Evolutionary conservation across 2,888 invertebrate genomes (phyloP).

Genomic region (Urechis unicinctus): DNA sequence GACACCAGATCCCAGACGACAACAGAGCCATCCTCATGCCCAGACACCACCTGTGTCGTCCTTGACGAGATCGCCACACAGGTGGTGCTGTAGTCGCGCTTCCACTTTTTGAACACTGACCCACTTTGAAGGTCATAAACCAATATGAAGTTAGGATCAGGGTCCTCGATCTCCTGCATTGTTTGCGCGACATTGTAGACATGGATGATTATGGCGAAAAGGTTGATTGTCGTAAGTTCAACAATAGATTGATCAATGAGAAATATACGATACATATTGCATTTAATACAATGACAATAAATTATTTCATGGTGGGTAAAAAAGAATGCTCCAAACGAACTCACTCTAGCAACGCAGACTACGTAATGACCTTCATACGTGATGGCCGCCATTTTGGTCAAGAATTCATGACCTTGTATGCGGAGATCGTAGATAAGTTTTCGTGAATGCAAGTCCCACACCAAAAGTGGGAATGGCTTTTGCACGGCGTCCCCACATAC

Average conservation of each 20-base stretch:
- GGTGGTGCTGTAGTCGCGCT: slow-evolving; percentile 74
- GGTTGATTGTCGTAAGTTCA: too few relatives aligned
- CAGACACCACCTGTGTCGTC: slow-evolving; percentile 77
- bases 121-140: slow-evolving; percentile 86
- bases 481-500: slow-evolving; percentile 89
- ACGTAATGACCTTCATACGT: slow-evolving; percentile 70
- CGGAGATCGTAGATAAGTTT: slow-evolving; percentile 80
- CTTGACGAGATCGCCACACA: slow-evolving; percentile 79
- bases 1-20: slow-evolving; percentile 81
- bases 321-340: too few relatives aligned
- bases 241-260: too few relatives aligned
- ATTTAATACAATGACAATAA: too few relatives aligned
- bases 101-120: slow-evolving; percentile 86
- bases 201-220: too few relatives aligned
- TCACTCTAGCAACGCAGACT: slow-evolving; percentile 54
- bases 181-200: background rate
- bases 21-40: slow-evolving; percentile 73
- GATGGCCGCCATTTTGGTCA: slow-evolving; percentile 76
- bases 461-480: slow-evolving; percentile 81
- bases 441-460: slow-evolving; percentile 79
- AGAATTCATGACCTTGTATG: slow-evolving; percentile 82
- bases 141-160: slow-evolving; percentile 70
- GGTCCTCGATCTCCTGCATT: slow-evolving; percentile 24
- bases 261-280: too few relatives aligned
- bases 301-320: background rate